These are phyloP conservation scores for Cryptoprocta ferox DNA, from an alignment of 2,797 vertebrate species.

Conservation along the genomic window DNA sequence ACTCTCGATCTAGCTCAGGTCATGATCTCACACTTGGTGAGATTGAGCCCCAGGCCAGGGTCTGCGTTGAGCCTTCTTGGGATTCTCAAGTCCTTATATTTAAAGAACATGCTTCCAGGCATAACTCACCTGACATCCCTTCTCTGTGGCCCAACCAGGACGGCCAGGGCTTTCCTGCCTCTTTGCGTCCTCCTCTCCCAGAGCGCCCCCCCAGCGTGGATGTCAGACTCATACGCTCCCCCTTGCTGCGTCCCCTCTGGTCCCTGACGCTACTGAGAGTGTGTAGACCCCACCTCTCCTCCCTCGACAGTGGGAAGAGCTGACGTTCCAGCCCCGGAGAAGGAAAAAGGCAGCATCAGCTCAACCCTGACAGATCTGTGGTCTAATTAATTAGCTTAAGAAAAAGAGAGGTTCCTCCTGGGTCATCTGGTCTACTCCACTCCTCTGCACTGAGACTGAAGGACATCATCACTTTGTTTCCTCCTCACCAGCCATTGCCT, in stretches of 20 bases:
- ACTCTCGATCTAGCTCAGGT: too few species aligned
- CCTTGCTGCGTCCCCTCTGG: background rate
- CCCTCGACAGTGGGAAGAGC: background rate
- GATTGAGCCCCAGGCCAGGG: too few species aligned
- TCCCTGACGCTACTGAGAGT: background rate
- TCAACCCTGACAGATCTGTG: too few species aligned
- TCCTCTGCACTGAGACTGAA: background rate
- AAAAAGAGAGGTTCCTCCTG: background rate
- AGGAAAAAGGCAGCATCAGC: background rate
- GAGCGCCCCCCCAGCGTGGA: background rate
- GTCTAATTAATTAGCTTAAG: background rate
- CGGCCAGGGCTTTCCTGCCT: background rate
- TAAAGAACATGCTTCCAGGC: rapidly evolving
- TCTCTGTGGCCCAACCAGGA: background rate
- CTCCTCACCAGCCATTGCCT: background rate
- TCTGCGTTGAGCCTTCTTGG: too few species aligned
- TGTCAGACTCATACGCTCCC: background rate
- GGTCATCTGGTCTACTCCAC: too few species aligned
- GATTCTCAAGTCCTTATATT: background rate
- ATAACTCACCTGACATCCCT: background rate
- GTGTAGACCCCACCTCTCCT: background rate
- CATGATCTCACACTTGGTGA: too few species aligned
- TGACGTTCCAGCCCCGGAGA: background rate
- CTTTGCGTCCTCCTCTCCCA: too few species aligned
- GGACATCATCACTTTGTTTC: background rate